Percentiles rank a stretch among this genome's conserved stretches.
phyloP scores from a whole-genome alignment of 2,797 vertebrate genomes.

The Mormyrops boulengeri region DNA sequence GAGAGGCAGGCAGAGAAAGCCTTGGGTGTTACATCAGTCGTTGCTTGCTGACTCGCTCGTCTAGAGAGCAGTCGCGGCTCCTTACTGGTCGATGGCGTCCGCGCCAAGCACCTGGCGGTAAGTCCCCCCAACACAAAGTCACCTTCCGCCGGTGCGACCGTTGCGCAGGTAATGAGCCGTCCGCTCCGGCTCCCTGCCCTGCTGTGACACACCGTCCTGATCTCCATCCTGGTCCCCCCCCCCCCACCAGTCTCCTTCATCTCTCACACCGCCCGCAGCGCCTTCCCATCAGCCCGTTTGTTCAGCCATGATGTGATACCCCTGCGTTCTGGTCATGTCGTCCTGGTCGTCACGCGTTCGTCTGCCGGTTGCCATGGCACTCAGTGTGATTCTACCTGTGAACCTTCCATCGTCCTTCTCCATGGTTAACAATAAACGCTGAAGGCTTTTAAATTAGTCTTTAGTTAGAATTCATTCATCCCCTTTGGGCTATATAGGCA shows the following conservation, averaged over 20 bases:
- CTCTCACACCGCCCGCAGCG: background rate
- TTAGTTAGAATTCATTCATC: background rate
- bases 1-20: background rate
- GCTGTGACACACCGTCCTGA: background rate
- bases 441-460: background rate
- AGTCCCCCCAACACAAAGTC: background rate
- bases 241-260: background rate
- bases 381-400: background rate
- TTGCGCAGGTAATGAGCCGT: background rate
- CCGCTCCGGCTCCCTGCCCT: background rate
- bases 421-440: background rate
- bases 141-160: background rate
- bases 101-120: background rate
- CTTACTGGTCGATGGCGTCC: background rate
- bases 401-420: background rate
- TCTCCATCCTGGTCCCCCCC: background rate
- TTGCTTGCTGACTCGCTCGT: no score
- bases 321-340: background rate
- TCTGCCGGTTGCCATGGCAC: background rate
- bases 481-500: slow-evolving; percentile 2
- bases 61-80: background rate
- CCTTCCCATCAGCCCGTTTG: background rate
- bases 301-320: background rate
- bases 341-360: background rate
- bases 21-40: background rate